These are phyloP conservation scores for Enteromius trimaculatus DNA, from an alignment of 2,797 vertebrate genomes.

Conservation along the genomic window DNA sequence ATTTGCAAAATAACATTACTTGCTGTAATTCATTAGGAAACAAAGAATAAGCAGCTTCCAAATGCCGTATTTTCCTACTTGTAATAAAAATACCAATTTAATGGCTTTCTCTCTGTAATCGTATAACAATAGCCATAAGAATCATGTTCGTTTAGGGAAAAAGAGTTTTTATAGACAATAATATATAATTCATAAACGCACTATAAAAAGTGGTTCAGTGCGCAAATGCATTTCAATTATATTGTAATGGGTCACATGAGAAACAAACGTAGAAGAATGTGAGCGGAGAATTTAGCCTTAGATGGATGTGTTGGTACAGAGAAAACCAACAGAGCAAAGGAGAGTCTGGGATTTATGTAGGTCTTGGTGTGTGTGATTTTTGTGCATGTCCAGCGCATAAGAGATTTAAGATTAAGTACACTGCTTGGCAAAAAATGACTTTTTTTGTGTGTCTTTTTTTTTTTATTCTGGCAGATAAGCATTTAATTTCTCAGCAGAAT, in stretches of 20 bases:
- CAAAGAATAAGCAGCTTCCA: background rate
- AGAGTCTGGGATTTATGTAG: conserved; percentile 22
- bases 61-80: background rate
- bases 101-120: background rate
- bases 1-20: background rate
- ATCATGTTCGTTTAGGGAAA: background rate
- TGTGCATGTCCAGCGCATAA: conserved; percentile 30
- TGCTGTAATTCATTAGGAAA: background rate
- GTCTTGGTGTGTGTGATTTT: background rate
- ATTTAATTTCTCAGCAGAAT: background rate
- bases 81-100: background rate
- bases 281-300: background rate
- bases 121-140: background rate
- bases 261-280: background rate
- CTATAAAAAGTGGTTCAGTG: background rate
- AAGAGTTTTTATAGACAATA: background rate
- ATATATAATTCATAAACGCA: background rate
- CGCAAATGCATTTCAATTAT: background rate
- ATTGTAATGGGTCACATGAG: background rate
- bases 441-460: background rate
- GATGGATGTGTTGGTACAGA: conserved; percentile 26
- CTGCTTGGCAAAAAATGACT: conserved; percentile 63
- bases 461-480: background rate
- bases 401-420: conserved; percentile 62
- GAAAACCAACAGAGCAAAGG: conserved; percentile 4